Evolutionary conservation across 2,888 invertebrate species (phyloP).

Genomic region (Panopea generosa): DNA sequence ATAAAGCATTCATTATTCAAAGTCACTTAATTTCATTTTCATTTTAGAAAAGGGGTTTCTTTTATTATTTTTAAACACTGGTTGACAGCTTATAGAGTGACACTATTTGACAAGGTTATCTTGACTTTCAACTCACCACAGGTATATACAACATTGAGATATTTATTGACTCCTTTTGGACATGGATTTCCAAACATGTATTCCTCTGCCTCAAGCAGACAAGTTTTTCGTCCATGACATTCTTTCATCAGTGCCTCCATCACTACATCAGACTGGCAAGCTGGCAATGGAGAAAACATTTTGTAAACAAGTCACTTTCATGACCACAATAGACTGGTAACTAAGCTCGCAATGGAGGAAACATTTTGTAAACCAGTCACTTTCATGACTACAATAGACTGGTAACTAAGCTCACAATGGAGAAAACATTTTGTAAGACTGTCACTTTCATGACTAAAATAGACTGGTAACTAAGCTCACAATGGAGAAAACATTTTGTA

Average conservation of each 20-base stretch:
- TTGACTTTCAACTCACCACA: conserved; percentile 86
- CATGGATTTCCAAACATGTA: conserved; percentile 84
- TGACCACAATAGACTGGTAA: conserved; percentile 94
- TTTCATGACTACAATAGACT: conserved; percentile 92
- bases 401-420: conserved; percentile 91
- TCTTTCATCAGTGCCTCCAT: conserved; percentile 96
- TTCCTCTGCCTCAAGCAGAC: conserved; percentile 79
- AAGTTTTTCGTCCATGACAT: conserved; percentile 86
- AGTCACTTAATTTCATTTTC: too few species aligned
- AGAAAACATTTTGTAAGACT: background rate
- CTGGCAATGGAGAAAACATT: conserved; percentile 86
- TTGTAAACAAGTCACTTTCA: conserved; percentile 79
- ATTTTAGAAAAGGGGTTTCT: too few species aligned
- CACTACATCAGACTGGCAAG: conserved; percentile 94
- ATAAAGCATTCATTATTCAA: too few species aligned
- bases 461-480: conserved; percentile 94
- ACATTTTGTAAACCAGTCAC: too few species aligned
- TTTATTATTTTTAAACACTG: too few species aligned
- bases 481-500: conserved; percentile 61
- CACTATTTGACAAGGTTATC: too few species aligned
- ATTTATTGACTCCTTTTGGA: conserved; percentile 81
- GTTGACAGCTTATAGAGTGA: too few species aligned
- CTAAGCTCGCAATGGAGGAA: conserved; percentile 88
- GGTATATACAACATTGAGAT: conserved; percentile 84
- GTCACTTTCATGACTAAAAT: conserved; percentile 90